Percentiles rank a stretch among this genome's conserved stretches.
phyloP scores from a whole-genome alignment of 2,888 invertebrate genomes.

The Aleiodes alternator region DNA sequence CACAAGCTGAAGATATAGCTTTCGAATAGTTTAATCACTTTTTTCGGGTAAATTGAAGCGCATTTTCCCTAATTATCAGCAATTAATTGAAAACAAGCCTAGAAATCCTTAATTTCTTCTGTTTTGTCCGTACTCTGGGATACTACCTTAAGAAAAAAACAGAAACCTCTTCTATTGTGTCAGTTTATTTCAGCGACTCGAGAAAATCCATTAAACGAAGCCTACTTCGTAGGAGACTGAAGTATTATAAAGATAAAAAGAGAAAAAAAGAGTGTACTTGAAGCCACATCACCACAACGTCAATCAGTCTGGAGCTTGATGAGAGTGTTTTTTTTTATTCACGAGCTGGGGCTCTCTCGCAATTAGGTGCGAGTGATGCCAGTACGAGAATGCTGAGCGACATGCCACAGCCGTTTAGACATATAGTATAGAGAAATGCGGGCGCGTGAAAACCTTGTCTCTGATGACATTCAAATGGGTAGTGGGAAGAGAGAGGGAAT shows the following conservation, averaged over 20 bases:
- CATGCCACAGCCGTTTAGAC: conserved; percentile 34
- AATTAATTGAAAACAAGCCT: no score
- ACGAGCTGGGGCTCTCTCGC: conserved; percentile 35
- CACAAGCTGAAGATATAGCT: no score
- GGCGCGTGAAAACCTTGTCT: conserved; percentile 18
- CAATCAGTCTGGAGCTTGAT: conserved; percentile 36
- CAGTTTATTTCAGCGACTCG: not conserved
- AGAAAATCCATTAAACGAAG: conserved; percentile 28
- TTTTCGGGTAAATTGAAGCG: no score
- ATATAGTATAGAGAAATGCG: conserved; percentile 18
- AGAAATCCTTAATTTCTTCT: no score
- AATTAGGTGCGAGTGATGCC: conserved; percentile 40
- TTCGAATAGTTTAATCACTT: no score
- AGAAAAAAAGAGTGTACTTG: conserved; percentile 9
- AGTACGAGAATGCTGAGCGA: conserved; percentile 7
- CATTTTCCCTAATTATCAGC: no score
- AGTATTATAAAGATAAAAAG: conserved; percentile 8
- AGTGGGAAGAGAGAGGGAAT: not conserved
- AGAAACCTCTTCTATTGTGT: not conserved
- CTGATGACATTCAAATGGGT: conserved; percentile 18
- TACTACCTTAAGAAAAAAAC: no score
- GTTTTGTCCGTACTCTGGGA: no score
- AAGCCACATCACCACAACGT: conserved; percentile 35
- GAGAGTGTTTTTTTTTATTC: conserved; percentile 43
- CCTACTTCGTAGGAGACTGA: conserved; percentile 11